Conservation (phyloP, 2,797 vertebrate species). For the Acanthis flammea region DNA sequence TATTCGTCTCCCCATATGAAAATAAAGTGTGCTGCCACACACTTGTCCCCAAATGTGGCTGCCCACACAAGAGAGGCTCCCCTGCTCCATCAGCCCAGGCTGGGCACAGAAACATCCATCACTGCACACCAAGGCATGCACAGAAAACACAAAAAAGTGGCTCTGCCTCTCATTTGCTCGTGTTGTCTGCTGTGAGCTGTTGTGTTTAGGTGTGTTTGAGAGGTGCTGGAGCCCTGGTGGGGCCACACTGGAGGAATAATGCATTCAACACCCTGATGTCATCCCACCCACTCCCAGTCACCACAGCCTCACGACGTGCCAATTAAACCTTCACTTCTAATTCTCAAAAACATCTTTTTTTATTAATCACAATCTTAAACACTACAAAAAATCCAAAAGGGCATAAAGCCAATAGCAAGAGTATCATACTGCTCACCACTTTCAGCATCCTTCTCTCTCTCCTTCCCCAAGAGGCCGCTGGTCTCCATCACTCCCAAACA, state of each 20-base stretch:
- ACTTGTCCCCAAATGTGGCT: not conserved
- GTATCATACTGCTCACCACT: fast-evolving
- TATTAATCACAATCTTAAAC: not conserved
- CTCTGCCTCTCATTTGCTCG: not conserved
- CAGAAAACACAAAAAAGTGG: not conserved
- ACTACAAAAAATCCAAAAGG: not conserved
- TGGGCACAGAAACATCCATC: not conserved
- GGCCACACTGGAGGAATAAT: not conserved
- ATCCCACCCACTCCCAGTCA: not conserved
- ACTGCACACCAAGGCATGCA: not conserved
- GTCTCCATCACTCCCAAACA: not conserved
- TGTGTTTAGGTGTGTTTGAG: not conserved
- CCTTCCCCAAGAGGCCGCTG: not conserved
- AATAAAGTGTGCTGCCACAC: constrained; percentile 12
- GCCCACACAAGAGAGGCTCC: constrained; percentile 5
- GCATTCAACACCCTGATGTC: not conserved
- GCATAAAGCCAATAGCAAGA: not conserved
- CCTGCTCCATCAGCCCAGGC: not conserved
- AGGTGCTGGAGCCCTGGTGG: not conserved
- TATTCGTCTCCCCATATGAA: constrained; percentile 7
- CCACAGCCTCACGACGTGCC: not conserved
- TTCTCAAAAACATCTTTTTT: not conserved
- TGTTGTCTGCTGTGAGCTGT: not conserved
- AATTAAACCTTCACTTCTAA: not conserved
- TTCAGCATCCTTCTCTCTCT: not conserved